Conservation (phyloP, 2,797 vertebrate species). For the Scyliorhinus canicula region DNA sequence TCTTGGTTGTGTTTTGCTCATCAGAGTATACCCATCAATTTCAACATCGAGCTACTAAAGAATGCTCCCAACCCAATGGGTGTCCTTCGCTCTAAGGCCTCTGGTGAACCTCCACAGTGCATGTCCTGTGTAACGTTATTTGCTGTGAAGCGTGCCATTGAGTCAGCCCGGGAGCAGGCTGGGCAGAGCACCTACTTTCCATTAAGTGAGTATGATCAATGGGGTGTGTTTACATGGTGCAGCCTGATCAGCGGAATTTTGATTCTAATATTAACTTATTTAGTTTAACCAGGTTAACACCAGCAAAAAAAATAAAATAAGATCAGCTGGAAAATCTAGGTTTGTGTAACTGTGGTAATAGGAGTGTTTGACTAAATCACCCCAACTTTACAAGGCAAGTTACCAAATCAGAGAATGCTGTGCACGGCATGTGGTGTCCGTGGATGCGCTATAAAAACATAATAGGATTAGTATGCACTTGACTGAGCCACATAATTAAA, state of each 20-base stretch:
- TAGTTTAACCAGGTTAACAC: not conserved
- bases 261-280: not conserved
- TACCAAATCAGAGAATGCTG: not conserved
- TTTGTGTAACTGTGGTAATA: not conserved
- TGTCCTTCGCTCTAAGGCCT: constrained; percentile 39
- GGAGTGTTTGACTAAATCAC: not conserved
- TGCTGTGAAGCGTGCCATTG: constrained; percentile 38
- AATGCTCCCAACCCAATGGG: constrained; percentile 39
- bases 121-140: constrained; percentile 38
- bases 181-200: constrained; percentile 31
- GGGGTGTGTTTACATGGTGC: not conserved
- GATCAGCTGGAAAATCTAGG: not conserved
- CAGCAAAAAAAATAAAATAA: not conserved
- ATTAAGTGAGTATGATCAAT: constrained; percentile 26
- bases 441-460: not conserved
- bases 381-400: not conserved
- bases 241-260: not conserved
- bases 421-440: too few relatives aligned
- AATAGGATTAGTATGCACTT: not conserved
- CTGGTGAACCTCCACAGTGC: constrained; percentile 39
- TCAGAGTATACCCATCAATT: constrained; percentile 35
- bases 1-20: not conserved
- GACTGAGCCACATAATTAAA: not conserved
- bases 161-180: constrained; percentile 23
- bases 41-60: constrained; percentile 37